Evolutionary conservation across 1,140 invertebrate species (phyloP).

Genomic region (Ptiloglossa arizonensis): DNA sequence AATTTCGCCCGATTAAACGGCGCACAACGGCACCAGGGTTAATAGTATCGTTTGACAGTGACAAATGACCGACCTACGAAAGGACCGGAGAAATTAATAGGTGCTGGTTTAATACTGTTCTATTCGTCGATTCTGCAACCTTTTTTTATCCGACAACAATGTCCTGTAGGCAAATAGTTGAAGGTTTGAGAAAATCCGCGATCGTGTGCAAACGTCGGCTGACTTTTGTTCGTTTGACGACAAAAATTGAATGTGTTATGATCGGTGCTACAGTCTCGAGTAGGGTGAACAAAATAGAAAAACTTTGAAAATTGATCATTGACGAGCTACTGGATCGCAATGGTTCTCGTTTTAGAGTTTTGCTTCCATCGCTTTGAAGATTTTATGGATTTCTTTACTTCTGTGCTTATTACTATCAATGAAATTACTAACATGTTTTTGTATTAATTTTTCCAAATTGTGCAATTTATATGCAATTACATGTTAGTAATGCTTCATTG

Average conservation of each 20-base stretch:
- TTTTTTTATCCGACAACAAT: neutral
- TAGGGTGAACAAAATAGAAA: neutral
- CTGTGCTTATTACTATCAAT: neutral
- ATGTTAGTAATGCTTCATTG: too few species aligned
- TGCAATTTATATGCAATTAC: too few species aligned
- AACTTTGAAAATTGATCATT: neutral
- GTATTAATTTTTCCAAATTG: too few species aligned
- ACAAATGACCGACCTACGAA: constrained; percentile 36
- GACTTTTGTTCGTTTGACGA: neutral
- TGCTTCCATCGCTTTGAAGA: neutral
- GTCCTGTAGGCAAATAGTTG: neutral
- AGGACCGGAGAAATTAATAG: constrained; percentile 52
- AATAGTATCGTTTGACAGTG: constrained; percentile 47
- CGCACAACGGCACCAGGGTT: constrained; percentile 19
- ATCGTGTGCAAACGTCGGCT: neutral
- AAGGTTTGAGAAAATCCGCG: neutral
- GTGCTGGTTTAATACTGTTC: constrained; percentile 10
- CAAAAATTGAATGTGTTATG: neutral
- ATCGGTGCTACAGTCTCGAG: neutral
- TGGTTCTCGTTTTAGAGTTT: neutral
- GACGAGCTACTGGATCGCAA: neutral
- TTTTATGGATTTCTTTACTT: neutral
- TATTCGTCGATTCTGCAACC: neutral
- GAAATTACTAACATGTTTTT: neutral
- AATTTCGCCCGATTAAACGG: constrained; percentile 43